These are phyloP conservation scores for Astyanax mexicanus DNA, from an alignment of 2,797 vertebrate genomes.

Conservation along the genomic window DNA sequence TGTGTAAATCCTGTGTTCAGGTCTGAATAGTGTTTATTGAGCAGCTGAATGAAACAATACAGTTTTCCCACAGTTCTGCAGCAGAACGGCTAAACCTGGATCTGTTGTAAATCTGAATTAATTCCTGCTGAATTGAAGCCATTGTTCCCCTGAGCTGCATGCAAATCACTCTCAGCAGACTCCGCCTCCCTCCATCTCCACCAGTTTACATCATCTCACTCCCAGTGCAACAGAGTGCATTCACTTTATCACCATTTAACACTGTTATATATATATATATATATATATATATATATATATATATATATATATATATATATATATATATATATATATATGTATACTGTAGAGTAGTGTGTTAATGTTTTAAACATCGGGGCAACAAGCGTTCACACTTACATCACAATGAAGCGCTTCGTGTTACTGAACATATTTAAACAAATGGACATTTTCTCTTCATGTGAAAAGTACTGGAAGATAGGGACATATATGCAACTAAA, in stretches of 20 bases:
- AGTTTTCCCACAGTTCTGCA: not conserved
- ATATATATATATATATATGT: too few species aligned
- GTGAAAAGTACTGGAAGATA: too few species aligned
- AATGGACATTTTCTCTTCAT: too few species aligned
- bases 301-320: too few species aligned
- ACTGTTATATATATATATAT: too few species aligned
- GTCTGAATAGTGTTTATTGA: not conserved
- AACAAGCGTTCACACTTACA: too few species aligned
- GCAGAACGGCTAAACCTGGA: not conserved
- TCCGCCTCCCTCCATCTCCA: not conserved
- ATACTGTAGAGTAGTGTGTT: not conserved
- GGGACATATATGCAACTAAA: too few species aligned
- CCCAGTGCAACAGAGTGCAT: not conserved
- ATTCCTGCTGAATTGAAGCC: conserved; percentile 5
- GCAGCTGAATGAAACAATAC: not conserved
- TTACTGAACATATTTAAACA: too few species aligned
- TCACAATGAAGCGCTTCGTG: too few species aligned
- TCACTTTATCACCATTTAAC: too few species aligned
- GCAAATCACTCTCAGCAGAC: conserved; percentile 1
- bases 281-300: too few species aligned
- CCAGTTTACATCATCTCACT: not conserved
- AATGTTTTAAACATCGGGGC: too few species aligned
- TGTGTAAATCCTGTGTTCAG: not conserved
- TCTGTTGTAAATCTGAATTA: not conserved
- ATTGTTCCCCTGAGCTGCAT: conserved; percentile 4